These are phyloP conservation scores for Podarcis muralis DNA, from an alignment of 2,113 vertebrate genomes.

Conservation along the genomic window DNA sequence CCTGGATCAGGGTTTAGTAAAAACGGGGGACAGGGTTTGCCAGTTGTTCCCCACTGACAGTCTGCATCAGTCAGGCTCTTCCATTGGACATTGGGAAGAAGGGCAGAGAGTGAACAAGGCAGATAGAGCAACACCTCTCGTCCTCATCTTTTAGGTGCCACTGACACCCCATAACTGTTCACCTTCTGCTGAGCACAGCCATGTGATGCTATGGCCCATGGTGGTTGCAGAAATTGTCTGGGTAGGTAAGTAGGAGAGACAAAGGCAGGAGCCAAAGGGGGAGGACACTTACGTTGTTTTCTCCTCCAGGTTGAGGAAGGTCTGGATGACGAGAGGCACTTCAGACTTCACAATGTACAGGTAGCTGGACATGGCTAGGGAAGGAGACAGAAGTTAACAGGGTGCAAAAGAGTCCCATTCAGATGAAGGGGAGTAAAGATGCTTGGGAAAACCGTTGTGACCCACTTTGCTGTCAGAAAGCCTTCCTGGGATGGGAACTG, in stretches of 20 bases:
- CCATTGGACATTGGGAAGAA: not conserved
- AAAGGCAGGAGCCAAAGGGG: not conserved
- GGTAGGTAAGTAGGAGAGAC: not conserved
- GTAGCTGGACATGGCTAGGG: conserved; percentile 98
- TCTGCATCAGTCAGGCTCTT: not conserved
- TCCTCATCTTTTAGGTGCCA: not conserved
- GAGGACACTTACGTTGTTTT: conserved; percentile 83
- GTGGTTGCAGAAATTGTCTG: not conserved
- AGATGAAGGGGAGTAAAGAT: not conserved
- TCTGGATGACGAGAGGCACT: conserved; percentile 95
- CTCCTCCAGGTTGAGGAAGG: conserved; percentile 87
- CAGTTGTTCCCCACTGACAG: not conserved
- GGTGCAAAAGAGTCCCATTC: not conserved
- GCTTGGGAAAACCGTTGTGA: not conserved
- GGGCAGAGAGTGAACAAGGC: not conserved
- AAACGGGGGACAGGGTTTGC: not conserved
- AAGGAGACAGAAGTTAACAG: not conserved
- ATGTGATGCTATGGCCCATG: not conserved
- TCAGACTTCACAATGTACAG: conserved; percentile 97
- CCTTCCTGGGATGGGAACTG: not conserved
- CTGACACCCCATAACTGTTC: not conserved
- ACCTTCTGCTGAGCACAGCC: not conserved
- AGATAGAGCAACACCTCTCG: not conserved
- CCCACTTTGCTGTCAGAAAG: not conserved
- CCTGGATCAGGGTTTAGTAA: not conserved